Percentiles rank a stretch among this genome's conserved stretches.
Evolutionary conservation across 2,797 vertebrate genomes (phyloP).

Genomic region (Sebastes hubbsi): DNA sequence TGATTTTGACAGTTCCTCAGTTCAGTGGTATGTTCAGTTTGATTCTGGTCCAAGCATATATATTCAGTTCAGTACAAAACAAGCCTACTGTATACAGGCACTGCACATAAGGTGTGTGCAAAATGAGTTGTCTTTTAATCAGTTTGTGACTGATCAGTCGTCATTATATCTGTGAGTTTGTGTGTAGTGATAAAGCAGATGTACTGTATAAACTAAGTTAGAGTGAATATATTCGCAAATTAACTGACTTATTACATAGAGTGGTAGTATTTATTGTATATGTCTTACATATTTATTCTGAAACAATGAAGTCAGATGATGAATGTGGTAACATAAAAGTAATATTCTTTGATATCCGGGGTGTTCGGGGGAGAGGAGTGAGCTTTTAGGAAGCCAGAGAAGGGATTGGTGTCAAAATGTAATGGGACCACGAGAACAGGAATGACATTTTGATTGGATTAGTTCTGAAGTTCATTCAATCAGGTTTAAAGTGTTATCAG

Average conservation of each 20-base stretch:
- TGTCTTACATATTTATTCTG: neutral
- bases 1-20: neutral
- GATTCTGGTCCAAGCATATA: neutral
- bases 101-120: neutral
- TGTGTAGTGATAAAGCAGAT: neutral
- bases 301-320: neutral
- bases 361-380: neutral
- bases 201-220: neutral
- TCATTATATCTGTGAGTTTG: neutral
- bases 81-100: neutral
- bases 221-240: neutral
- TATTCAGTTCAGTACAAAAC: neutral
- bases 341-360: neutral
- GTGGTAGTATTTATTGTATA: neutral
- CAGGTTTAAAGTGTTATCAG: neutral
- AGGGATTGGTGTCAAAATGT: constrained; percentile 6
- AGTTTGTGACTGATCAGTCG: neutral
- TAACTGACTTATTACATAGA: neutral
- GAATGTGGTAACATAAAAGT: neutral
- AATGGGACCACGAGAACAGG: neutral
- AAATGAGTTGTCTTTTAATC: neutral
- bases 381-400: neutral
- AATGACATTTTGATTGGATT: constrained; percentile 47
- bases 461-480: constrained; percentile 22
- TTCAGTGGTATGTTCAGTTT: neutral